Evolutionary conservation across 2,113 vertebrate genomes (phyloP).

Genomic region (Ciconia maguari): DNA sequence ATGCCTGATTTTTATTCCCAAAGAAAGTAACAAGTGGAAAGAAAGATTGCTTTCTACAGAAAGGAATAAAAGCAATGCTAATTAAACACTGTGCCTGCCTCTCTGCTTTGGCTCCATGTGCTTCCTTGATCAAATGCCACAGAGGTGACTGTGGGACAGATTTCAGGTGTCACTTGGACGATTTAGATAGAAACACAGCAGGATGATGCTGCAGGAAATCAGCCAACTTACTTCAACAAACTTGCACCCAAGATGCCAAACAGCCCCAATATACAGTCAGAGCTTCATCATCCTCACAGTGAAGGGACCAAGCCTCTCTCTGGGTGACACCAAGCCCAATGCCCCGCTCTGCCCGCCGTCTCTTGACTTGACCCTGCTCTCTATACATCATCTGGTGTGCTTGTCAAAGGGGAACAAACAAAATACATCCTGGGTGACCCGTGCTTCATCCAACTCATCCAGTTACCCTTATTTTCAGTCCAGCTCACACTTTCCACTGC

Average conservation of each 20-base stretch:
- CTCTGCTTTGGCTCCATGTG: background rate
- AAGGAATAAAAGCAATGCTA: background rate
- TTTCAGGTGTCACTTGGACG: background rate
- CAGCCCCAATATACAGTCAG: background rate
- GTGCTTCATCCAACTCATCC: background rate
- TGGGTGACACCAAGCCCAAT: background rate
- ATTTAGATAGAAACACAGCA: background rate
- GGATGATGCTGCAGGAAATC: background rate
- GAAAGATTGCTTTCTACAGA: background rate
- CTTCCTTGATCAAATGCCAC: background rate
- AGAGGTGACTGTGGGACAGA: background rate
- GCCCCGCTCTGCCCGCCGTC: background rate
- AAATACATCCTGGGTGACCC: background rate
- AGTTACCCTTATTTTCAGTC: background rate
- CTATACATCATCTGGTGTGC: background rate
- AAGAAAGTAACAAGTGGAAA: background rate
- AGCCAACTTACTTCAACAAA: background rate
- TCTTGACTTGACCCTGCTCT: background rate
- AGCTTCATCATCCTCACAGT: background rate
- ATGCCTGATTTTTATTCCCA: background rate
- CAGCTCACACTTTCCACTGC: background rate
- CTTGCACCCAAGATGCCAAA: background rate
- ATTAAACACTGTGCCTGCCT: background rate
- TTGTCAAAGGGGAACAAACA: background rate
- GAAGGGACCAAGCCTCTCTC: background rate